Percentiles rank a stretch among this genome's conserved stretches.
These are phyloP conservation scores for Galbula dea DNA, from an alignment of 2,113 vertebrate species.

Conservation along the genomic window DNA sequence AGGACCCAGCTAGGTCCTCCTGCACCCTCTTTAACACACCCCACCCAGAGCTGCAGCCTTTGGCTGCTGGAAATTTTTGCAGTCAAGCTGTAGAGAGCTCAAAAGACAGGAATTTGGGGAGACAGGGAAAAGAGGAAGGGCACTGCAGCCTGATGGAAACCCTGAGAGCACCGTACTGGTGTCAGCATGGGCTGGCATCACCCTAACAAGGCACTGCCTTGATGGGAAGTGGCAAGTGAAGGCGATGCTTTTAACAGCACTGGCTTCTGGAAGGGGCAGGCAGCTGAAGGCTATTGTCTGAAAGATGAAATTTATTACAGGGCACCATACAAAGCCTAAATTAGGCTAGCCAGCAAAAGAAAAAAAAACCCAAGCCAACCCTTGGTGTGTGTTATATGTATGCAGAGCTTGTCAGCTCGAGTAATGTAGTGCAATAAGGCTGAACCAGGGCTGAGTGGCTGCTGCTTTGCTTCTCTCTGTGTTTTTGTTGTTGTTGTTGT, in stretches of 20 bases:
- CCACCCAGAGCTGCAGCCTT: fast-evolving
- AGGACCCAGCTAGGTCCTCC: fast-evolving
- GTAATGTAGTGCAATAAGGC: conserved; percentile 4
- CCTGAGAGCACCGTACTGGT: background rate
- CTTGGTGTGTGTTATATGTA: conserved; percentile 19
- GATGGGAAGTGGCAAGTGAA: background rate
- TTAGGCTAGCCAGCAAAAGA: conserved; percentile 18
- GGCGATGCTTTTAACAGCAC: background rate
- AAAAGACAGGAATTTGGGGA: background rate
- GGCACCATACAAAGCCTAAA: conserved; percentile 19
- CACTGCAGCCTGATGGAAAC: background rate
- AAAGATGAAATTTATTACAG: conserved; percentile 20
- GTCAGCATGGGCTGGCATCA: background rate
- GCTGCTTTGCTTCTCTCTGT: background rate
- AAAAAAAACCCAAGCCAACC: background rate
- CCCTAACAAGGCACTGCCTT: background rate
- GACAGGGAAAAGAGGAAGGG: background rate
- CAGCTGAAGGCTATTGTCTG: conserved; percentile 24
- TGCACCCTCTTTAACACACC: fast-evolving
- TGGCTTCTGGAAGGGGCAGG: background rate
- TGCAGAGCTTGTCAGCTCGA: conserved; percentile 28
- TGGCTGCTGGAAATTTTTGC: background rate
- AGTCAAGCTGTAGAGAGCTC: background rate
- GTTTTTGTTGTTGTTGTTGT: background rate
- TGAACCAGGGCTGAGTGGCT: background rate